Base-by-base conservation (phyloP, 2,113 vertebrate species). In the Odocoileus virginianus region DNA sequence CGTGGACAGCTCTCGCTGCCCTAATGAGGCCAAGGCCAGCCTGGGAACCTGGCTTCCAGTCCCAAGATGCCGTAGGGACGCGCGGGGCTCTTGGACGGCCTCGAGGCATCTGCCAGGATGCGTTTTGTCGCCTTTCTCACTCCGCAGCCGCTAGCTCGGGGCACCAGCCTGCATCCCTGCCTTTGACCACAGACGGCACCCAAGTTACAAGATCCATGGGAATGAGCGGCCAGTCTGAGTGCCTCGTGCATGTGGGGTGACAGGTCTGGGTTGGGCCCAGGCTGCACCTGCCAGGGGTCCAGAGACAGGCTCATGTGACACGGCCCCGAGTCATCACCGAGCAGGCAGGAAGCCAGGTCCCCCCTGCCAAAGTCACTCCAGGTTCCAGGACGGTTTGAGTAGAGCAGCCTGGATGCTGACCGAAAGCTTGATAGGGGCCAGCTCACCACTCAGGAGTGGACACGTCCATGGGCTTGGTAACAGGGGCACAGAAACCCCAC, bases 71-170 rank as follows among this genome's bases (percentile, higher is more conserved):
- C 95, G 98, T 98, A 98, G 94, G 98, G 97, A 98, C 98, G 98
- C 54, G 47, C 95, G 97, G 98, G 97, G 97, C 94, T 99, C 99
- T 98, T 98, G 97, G 98, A 97, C 98, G 98, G 99, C 99, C 99
- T 99, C 98, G 98, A 99, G 99, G 99, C 99, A 98, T 97, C 98
- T 99, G 99, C 99, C 99, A 99, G 98, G 97, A 98, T 9, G 45
- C 98, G 98, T 99, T 99, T 98, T 98, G 98, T 98, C 91, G 94
- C 97, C 91, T 5, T 25, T 36, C 83, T 97, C 92, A 81, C 98
- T 97, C 98, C 28, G 95, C 57, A 91, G 95, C 97, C 93, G 2
- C 93, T 83, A 86, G 78, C 78, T 40, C 7, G 3, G 2, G 2
- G 74, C 4, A 0, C 15, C 0, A 0, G 27, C 2, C 92, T 4